Conservation (phyloP, 2,888 invertebrate genomes). For the Eupithecia centaureata region DNA sequence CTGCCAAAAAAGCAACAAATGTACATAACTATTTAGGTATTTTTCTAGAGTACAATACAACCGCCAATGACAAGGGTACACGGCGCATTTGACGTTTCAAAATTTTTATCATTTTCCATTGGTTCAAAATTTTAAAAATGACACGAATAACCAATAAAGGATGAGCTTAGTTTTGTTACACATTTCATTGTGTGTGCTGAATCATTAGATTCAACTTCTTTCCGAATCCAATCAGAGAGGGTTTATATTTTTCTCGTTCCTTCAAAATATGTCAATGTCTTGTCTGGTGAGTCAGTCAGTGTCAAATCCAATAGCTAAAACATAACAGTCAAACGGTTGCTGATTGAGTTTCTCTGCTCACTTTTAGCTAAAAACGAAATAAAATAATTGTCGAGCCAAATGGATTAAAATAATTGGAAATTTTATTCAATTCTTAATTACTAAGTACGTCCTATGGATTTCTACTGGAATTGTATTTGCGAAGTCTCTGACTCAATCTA, state of each 20-base stretch:
- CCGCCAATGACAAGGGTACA: conserved; percentile 77
- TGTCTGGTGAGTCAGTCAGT: background rate
- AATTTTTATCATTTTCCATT: conserved; percentile 5
- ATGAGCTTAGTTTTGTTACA: conserved; percentile 9
- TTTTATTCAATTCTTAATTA: background rate
- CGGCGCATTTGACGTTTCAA: conserved; percentile 51
- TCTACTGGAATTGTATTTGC: background rate
- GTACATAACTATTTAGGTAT: background rate
- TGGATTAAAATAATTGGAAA: conserved; percentile 31
- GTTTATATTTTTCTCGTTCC: background rate
- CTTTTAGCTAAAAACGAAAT: background rate
- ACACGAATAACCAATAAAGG: conserved; percentile 18
- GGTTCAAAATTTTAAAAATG: background rate
- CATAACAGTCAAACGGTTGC: background rate
- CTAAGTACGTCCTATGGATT: conserved; percentile 2
- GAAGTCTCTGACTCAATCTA: background rate
- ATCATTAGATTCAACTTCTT: too few relatives aligned
- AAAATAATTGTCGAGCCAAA: conserved; percentile 22
- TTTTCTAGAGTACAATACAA: conserved; percentile 37
- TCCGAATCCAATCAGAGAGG: background rate
- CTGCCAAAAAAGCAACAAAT: conserved; percentile 44
- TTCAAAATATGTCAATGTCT: background rate
- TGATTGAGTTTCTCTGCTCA: background rate
- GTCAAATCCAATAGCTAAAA: background rate
- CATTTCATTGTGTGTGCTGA: background rate